Conservation (phyloP, 2,888 invertebrate genomes). For the Galeopsomyia nigrocyanea region DNA sequence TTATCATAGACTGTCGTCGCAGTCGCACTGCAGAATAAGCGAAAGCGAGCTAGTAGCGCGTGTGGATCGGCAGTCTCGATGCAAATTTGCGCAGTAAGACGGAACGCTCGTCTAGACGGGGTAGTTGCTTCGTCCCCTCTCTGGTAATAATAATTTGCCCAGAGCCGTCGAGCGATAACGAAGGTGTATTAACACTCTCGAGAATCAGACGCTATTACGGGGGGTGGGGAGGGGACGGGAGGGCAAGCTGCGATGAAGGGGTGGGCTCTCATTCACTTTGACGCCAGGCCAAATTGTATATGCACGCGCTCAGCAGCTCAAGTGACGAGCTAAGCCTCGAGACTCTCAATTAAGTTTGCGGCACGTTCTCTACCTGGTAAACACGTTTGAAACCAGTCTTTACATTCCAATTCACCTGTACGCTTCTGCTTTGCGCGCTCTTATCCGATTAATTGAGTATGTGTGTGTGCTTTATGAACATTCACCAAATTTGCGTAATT, state of each 20-base stretch:
- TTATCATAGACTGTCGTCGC: neutral
- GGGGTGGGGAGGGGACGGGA: no score
- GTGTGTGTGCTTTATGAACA: no score
- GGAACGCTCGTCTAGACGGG: conserved; percentile 1
- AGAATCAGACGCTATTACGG: conserved; percentile 34
- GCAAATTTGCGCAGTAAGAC: conserved; percentile 16
- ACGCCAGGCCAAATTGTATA: conserved; percentile 11
- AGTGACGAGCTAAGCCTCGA: conserved; percentile 2
- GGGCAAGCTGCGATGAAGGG: no score
- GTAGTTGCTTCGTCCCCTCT: neutral
- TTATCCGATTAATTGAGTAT: no score
- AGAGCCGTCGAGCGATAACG: conserved; percentile 7
- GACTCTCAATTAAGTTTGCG: conserved; percentile 28
- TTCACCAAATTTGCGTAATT: no score
- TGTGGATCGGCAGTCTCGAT: conserved; percentile 1
- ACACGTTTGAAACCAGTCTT: neutral
- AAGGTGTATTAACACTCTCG: conserved; percentile 26
- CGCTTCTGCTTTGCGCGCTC: no score
- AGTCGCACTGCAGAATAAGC: neutral
- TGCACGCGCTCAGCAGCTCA: neutral
- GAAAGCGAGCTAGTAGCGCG: neutral
- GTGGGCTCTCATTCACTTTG: conserved; percentile 34
- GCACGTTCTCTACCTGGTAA: conserved; percentile 4
- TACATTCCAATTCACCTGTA: no score
- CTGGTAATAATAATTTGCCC: no score